phyloP scores from a whole-genome alignment of 1,140 invertebrate genomes.

The Episyrphus balteatus region DNA sequence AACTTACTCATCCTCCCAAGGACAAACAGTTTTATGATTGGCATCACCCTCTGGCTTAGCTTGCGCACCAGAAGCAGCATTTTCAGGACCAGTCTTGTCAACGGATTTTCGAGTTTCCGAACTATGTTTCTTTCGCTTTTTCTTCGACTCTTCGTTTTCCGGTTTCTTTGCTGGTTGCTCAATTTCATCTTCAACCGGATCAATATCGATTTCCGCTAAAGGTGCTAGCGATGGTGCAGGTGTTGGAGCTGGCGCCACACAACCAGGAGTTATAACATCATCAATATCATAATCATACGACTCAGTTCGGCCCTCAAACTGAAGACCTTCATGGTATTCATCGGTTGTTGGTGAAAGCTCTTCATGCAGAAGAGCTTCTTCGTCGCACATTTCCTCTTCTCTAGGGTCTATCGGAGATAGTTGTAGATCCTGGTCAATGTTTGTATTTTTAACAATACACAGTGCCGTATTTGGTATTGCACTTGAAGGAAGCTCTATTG shows the following conservation, averaged over 20 bases:
- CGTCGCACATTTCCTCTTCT: slow-evolving; percentile 2
- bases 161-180: slow-evolving; percentile 6
- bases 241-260: slow-evolving; percentile 26
- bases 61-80: slow-evolving; percentile 12
- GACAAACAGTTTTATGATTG: slow-evolving; percentile 68
- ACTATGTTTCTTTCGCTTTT: slow-evolving; percentile 31
- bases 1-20: slow-evolving; percentile 83
- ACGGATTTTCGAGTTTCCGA: slow-evolving; percentile 8
- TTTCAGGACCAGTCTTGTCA: slow-evolving; percentile 25
- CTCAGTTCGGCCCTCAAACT: slow-evolving; percentile 19
- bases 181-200: slow-evolving; percentile 48
- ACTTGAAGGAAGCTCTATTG: not conserved
- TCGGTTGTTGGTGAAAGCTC: slow-evolving; percentile 31
- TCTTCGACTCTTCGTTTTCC: slow-evolving; percentile 21
- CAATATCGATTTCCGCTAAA: slow-evolving; percentile 50
- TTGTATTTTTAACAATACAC: not conserved
- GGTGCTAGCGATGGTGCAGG: slow-evolving; percentile 41
- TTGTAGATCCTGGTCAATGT: not conserved
- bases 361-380: slow-evolving; percentile 8
- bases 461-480: not conserved
- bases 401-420: slow-evolving; percentile 1
- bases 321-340: slow-evolving; percentile 28
- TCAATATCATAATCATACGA: slow-evolving; percentile 20
- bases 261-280: slow-evolving; percentile 17
- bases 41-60: slow-evolving; percentile 27